These are phyloP conservation scores for Porites rus DNA, from an alignment of 92 coral and sea anemone species.

Conservation along the genomic window DNA sequence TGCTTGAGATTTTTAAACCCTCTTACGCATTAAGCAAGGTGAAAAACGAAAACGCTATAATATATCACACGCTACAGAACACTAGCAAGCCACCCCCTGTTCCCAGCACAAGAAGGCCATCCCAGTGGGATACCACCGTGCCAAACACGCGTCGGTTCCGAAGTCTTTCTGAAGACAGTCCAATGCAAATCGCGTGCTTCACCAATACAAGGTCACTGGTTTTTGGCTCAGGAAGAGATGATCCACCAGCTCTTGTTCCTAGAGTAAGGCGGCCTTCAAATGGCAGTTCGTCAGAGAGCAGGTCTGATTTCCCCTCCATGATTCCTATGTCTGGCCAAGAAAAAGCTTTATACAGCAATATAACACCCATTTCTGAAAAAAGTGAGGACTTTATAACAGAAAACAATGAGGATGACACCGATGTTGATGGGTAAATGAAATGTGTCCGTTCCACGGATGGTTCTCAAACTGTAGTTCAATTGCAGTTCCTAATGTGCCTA, in stretches of 20 bases:
- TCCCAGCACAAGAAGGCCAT: not conserved
- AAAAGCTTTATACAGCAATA: not conserved
- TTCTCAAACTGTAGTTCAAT: not conserved
- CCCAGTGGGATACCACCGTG: not conserved
- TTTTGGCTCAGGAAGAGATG: not conserved
- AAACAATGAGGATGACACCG: not conserved
- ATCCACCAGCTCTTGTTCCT: slow-evolving; percentile 1
- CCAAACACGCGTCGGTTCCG: not conserved
- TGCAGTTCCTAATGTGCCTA: no score
- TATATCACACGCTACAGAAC: no score
- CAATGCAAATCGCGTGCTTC: no score
- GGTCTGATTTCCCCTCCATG: not conserved
- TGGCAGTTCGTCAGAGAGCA: not conserved
- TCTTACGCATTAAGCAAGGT: no score
- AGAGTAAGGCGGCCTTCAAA: not conserved
- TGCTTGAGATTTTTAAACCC: no score
- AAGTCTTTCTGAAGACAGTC: not conserved
- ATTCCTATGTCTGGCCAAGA: not conserved
- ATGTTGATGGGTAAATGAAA: not conserved
- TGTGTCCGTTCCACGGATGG: not conserved
- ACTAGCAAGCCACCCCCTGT: no score
- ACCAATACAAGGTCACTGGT: no score
- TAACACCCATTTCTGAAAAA: not conserved
- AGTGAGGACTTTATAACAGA: not conserved
- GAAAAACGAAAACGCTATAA: no score